Conservation (phyloP, 1,140 invertebrate species). For the Bactericera cockerelli region DNA sequence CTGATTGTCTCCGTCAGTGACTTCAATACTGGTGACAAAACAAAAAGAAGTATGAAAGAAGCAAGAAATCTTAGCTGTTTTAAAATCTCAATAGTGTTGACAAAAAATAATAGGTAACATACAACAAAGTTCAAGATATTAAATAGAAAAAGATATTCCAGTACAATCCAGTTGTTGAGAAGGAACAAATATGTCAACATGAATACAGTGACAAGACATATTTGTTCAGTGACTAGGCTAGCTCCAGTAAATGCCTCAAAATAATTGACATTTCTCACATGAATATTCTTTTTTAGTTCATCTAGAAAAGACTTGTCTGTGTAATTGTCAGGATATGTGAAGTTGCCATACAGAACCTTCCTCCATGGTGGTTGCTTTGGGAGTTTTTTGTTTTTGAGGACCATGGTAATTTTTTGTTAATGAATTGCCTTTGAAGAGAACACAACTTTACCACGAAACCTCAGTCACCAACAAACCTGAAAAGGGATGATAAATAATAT, state of each 20-base stretch:
- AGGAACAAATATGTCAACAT: constrained; percentile 55
- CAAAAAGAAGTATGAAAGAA: constrained; percentile 72
- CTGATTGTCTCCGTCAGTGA: constrained; percentile 89
- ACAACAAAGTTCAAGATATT: constrained; percentile 36
- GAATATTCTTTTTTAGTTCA: constrained; percentile 69
- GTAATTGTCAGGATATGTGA: constrained; percentile 79
- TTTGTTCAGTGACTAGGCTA: constrained; percentile 50
- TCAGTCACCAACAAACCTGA: too few relatives aligned
- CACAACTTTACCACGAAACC: too few relatives aligned
- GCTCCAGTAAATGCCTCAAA: constrained; percentile 52
- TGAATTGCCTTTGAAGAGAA: too few relatives aligned
- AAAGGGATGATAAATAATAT: too few relatives aligned
- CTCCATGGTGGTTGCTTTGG: constrained; percentile 42
- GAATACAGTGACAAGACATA: constrained; percentile 61
- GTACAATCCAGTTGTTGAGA: constrained; percentile 45
- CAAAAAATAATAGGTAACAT: constrained; percentile 38
- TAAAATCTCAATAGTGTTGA: constrained; percentile 24
- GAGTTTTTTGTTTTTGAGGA: background rate
- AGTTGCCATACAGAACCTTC: constrained; percentile 79
- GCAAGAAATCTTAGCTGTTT: constrained; percentile 48
- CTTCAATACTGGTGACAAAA: constrained; percentile 80
- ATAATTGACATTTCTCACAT: constrained; percentile 50
- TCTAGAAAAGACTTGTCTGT: constrained; percentile 71
- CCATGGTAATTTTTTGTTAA: too few relatives aligned
- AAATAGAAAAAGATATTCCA: constrained; percentile 40